Base-by-base conservation (phyloP, 2,797 vertebrate genomes). In the Pseudomugil gertrudae region DNA sequence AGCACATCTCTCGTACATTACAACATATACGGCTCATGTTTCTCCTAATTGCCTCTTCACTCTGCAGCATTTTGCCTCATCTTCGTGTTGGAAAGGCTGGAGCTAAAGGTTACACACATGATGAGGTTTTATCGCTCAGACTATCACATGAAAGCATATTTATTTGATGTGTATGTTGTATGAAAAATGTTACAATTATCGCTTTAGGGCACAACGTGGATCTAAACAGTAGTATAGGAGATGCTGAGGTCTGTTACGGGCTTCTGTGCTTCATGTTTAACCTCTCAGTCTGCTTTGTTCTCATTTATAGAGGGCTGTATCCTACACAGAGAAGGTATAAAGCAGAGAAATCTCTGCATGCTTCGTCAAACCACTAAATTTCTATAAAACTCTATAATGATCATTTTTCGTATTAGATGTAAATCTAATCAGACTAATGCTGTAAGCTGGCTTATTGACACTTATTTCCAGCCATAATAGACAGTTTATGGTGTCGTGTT, bases 31-130 rank as follows among this genome's bases (percentile, higher is more conserved):
- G 56, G 72, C 51, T 86, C 71, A 23, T 51, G 17, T 86, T 83
- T 2, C 55, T 35, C 53, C 50, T 79, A 79, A 79, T 65, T 59
- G 74, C 47, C 6, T 5, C 63, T 59, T 82, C 63, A 70, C 65
- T 61, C 58, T 9, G 26, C 51, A 32, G 10, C 65, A 29, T 65
- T 57, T 63, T 29, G 72, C 65, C 45, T 1, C 1, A 60, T 77
- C 23, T 40, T 67, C 33, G n/a, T 13, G 0, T n/a, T 63, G 3
- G 27, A 19, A 56, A 71, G 17, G 53, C 17, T 43, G 17, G 24
- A 10, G 29, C 35, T 58, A 30, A 29, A 32, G 23, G 71, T 60
- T 14, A 11, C 53, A 54, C 23, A 8, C 5, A 19, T n/a, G 6
- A 17, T 50, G 57, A 30, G 52, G 32, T 2, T 33, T 76, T 32